Evolutionary conservation across 2,113 vertebrate genomes (phyloP).

Genomic region (Pipra filicauda): DNA sequence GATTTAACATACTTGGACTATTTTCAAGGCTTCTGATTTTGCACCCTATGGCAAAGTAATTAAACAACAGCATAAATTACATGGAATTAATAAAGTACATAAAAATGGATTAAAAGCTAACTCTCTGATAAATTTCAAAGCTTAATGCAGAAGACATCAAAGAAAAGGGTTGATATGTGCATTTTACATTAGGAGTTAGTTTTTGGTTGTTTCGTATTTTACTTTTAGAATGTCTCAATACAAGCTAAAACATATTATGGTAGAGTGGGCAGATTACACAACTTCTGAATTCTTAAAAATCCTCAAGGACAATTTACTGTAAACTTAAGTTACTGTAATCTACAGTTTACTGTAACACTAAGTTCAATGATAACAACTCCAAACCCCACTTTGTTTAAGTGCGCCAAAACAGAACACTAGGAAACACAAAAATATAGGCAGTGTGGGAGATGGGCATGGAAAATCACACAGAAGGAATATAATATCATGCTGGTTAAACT

Average conservation of each 20-base stretch:
- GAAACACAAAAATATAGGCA: not conserved
- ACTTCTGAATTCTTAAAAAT: not conserved
- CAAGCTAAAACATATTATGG: not conserved
- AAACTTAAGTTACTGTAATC: not conserved
- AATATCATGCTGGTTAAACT: not conserved
- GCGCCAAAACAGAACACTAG: not conserved
- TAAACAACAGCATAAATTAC: slow-evolving; percentile 4
- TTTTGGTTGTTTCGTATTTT: not conserved
- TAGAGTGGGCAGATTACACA: not conserved
- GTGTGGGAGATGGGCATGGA: not conserved
- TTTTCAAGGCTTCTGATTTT: not conserved
- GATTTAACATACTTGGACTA: not conserved
- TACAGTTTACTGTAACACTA: not conserved
- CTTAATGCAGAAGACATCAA: not conserved
- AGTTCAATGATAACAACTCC: not conserved
- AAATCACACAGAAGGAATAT: not conserved
- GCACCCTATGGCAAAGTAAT: not conserved
- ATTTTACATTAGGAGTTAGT: not conserved
- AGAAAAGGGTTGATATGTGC: rapidly evolving
- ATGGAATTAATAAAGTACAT: not conserved
- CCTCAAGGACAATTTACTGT: not conserved
- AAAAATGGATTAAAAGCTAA: not conserved
- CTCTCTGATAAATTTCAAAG: not conserved
- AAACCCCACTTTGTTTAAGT: not conserved
- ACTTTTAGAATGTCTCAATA: not conserved